These are phyloP conservation scores for Mamestra configurata DNA, from an alignment of 1,140 invertebrate genomes.

Conservation along the genomic window DNA sequence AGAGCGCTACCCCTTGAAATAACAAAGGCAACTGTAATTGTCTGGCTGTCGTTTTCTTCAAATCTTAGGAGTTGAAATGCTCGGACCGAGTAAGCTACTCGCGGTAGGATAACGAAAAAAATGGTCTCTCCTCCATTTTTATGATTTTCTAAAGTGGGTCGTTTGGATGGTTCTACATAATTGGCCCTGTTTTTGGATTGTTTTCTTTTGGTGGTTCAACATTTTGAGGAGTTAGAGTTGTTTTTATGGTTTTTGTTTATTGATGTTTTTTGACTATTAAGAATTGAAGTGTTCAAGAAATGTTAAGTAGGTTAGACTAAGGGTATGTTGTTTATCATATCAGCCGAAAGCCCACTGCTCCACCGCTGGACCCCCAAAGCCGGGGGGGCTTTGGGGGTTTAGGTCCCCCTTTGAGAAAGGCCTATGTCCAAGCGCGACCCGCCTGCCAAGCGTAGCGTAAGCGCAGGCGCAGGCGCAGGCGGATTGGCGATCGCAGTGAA, in stretches of 20 bases:
- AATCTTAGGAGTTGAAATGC: constrained; percentile 41
- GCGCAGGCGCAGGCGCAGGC: too few species aligned
- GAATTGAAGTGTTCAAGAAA: too few species aligned
- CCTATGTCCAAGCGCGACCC: too few species aligned
- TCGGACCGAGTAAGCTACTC: constrained; percentile 23
- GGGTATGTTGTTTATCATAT: too few species aligned
- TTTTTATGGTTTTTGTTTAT: neutral
- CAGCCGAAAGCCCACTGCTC: too few species aligned
- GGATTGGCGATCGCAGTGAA: too few species aligned
- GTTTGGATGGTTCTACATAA: constrained; percentile 23
- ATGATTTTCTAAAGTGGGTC: constrained; percentile 36
- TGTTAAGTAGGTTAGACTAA: too few species aligned
- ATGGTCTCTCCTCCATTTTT: constrained; percentile 31
- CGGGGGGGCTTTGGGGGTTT: too few species aligned
- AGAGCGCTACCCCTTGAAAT: constrained; percentile 55
- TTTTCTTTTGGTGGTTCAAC: constrained; percentile 19
- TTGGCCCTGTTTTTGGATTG: constrained; percentile 1
- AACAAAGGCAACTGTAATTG: constrained; percentile 58
- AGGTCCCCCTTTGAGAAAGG: too few species aligned
- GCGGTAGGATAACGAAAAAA: constrained; percentile 37
- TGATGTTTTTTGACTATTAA: neutral
- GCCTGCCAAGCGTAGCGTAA: too few species aligned
- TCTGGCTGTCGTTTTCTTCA: constrained; percentile 38
- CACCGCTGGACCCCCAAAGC: too few species aligned
- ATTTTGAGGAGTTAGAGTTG: neutral